Conservation (phyloP, 2,888 invertebrate genomes). For the Pristionchus exspectatus region DNA sequence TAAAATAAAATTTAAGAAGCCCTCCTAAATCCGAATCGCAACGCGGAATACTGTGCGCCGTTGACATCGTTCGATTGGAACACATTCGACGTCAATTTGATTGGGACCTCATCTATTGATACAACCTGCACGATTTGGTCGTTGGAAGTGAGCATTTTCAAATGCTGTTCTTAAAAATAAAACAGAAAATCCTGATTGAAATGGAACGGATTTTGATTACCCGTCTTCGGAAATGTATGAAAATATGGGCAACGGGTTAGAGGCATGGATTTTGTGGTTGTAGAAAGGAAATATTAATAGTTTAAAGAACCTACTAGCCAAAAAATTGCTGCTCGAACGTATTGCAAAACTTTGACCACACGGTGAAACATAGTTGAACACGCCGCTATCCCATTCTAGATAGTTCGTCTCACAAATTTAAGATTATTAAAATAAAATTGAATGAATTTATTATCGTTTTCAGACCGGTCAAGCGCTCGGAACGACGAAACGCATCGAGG, state of each 20-base stretch:
- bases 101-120: slow-evolving; percentile 98
- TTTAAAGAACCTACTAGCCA: too few species aligned
- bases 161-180: background rate
- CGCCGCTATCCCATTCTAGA: background rate
- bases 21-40: slow-evolving; percentile 98
- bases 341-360: too few species aligned
- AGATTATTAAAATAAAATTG: too few species aligned
- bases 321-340: too few species aligned
- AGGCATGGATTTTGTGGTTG: too few species aligned
- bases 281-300: too few species aligned
- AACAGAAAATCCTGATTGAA: too few species aligned
- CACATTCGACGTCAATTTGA: slow-evolving; percentile 95
- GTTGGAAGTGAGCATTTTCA: slow-evolving; percentile 86
- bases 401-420: too few species aligned
- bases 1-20: slow-evolving; percentile 85
- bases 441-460: too few species aligned
- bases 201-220: too few species aligned
- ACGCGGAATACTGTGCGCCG: slow-evolving; percentile 99
- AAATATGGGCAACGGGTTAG: background rate
- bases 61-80: slow-evolving; percentile 99
- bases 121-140: slow-evolving; percentile 99
- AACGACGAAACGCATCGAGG: slow-evolving; percentile 80
- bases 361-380: too few species aligned
- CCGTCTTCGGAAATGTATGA: background rate
- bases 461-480: slow-evolving; percentile 86